Base-by-base conservation (phyloP, 2,113 vertebrate genomes). In the Phycodurus eques region DNA sequence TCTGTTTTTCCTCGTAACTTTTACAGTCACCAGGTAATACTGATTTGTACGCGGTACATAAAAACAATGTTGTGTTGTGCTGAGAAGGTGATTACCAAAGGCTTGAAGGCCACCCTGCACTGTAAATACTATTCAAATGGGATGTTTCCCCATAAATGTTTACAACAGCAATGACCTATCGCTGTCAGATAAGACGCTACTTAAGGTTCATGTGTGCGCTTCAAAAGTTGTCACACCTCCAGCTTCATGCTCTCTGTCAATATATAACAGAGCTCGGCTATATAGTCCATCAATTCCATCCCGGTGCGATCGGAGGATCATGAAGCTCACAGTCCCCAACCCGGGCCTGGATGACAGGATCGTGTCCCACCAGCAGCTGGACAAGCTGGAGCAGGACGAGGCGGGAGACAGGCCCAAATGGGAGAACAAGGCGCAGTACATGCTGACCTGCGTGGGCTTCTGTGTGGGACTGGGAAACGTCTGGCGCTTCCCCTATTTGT, bases 361-460 rank as follows among this genome's bases (percentile, higher is more conserved):
- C 85, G 90, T 91, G 67, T 94, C 92, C 71, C 88, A 94, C 59
- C 81, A 75, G 11, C 73, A 94, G 53, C 93, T 98, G 81, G 94
- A 96, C 27, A 67, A 56, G 66, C 65, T 95, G 46, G 96, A 98
- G 81, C 47, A 83, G 64, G 86, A 94, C 80, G 95, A 96, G 75
- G 92, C 91, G 54, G 87, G 79, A 64, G 90, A 93, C 4, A 89
- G 95, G 85, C 96, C 95, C 19, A 92, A 96, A 89, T 97, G 96
- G 96, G 95, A 97, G 83, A 97, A 96, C 92, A 98, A 97, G 81
- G 73, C 94, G 0, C 95, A 96, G 84, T 98, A 96, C 70, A 96
- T 96, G 95, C 88, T 98, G 86, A 98, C 95, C 0, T 97, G 95
- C 1, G 83, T 98, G 79, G 95, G 95, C 56, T 96, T 98, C 85